Base-by-base conservation (phyloP, 37 sponge, comb jelly and placozoan genomes). In the Crambe crambe region DNA sequence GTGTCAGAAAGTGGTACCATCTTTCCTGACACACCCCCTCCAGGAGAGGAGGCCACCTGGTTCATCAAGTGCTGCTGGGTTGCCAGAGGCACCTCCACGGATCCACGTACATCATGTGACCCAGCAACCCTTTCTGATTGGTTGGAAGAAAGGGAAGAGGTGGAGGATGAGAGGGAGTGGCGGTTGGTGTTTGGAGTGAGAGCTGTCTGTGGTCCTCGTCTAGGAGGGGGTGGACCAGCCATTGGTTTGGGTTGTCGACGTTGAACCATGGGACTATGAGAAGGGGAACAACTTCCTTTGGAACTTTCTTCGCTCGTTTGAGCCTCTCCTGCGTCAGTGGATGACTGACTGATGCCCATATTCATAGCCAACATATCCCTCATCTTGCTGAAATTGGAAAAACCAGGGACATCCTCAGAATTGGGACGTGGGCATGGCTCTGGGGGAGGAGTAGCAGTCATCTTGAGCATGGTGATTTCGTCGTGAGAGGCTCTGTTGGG, bases 321-420 rank as follows among this genome's bases (percentile, higher is more conserved):
- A n/a, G n/a, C n/a, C n/a, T n/a, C n/a, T n/a, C n/a, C n/a, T n/a
- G n/a, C n/a, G n/a, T n/a, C n/a, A n/a, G n/a, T n/a, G 34, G 73
- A 58, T 2, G 85, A 65, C 17, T 85, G 88, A 2, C 72, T 80
- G 23, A 88, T 81, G 0, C 44, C 77, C 61, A 76, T 68, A 29
- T 78, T 31, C 57, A 25, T 23, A 41, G 71, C 80, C 80, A 91
- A 47, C 66, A 94, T 77, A 44, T 74, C 20, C 82, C 86, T 68
- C 83, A 82, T 38, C 70, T 76, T 47, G 83, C 58, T 63, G 81
- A 86, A 72, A 12, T 12, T 37, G 3, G 56, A 2, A 4, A 1
- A 21, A 12, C 44, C 72, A 22, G n/a, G 20, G 36, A 18, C 36
- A 1, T 26, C 56, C 34, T 22, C 36, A 51, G 51, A 47, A 12